Conservation (phyloP, 2,113 vertebrate genomes). For the Cephalopholis sonnerati region DNA sequence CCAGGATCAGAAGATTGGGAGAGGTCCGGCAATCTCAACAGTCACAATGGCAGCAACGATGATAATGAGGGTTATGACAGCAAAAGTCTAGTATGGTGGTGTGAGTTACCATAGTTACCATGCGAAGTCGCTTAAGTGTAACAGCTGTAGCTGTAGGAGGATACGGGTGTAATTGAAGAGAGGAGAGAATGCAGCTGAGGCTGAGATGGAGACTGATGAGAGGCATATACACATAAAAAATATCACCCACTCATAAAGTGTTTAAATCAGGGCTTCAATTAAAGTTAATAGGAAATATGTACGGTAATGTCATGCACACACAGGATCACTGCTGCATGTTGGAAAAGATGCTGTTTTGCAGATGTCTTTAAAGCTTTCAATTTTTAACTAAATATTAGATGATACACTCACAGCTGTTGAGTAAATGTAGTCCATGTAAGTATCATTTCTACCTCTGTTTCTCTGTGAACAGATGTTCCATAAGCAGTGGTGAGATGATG, state of each 20-base stretch:
- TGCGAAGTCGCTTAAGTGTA: constrained; percentile 24
- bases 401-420: background rate
- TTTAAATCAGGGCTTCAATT: background rate
- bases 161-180: constrained; percentile 21
- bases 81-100: constrained; percentile 8
- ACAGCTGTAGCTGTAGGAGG: constrained; percentile 62
- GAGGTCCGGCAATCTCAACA: constrained; percentile 5
- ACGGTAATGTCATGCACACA: background rate
- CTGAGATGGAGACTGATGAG: background rate
- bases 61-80: constrained; percentile 14
- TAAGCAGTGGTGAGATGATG: background rate
- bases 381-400: too few relatives aligned
- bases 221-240: background rate
- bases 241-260: background rate
- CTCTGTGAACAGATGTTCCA: background rate
- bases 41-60: background rate
- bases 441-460: background rate
- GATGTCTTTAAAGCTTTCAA: background rate
- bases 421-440: background rate
- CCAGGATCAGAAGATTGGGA: constrained; percentile 11
- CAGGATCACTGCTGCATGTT: background rate
- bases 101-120: constrained; percentile 71
- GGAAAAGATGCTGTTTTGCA: background rate
- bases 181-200: background rate
- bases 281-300: background rate